Evolutionary conservation across 2,888 invertebrate genomes (phyloP).

Genomic region (Aphidoletes aphidimyza): DNA sequence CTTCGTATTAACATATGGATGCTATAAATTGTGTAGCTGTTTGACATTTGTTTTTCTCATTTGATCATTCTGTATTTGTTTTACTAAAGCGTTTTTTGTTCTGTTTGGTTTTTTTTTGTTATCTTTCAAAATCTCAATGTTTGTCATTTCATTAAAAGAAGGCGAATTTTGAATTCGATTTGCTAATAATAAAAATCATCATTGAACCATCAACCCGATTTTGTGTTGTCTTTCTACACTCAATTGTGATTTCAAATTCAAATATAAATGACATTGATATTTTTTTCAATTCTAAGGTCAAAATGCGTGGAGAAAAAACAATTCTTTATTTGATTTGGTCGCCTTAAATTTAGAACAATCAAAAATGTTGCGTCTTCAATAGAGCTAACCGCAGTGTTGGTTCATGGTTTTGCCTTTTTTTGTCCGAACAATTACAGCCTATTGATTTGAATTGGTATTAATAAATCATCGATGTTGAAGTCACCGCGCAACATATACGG

Average conservation of each 20-base stretch:
- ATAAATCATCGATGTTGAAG: constrained; percentile 16
- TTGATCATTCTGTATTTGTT: too few relatives aligned
- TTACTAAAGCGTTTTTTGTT: too few relatives aligned
- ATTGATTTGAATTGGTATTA: constrained; percentile 4
- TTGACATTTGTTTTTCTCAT: not conserved
- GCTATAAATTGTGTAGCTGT: not conserved
- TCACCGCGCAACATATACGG: too few relatives aligned
- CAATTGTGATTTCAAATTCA: not conserved
- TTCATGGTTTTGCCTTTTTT: too few relatives aligned
- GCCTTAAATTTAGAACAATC: not conserved
- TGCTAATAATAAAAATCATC: too few relatives aligned
- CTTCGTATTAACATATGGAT: not conserved
- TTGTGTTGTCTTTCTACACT: not conserved
- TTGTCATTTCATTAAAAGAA: too few relatives aligned
- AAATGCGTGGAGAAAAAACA: not conserved
- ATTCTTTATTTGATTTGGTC: not conserved
- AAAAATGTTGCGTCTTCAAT: not conserved
- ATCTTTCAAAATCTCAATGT: too few relatives aligned
- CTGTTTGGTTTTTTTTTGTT: too few relatives aligned
- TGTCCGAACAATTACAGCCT: not conserved
- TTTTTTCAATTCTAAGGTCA: not conserved
- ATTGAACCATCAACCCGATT: not conserved
- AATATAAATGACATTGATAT: not conserved
- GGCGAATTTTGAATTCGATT: too few relatives aligned
- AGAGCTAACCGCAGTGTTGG: too few relatives aligned